Evolutionary conservation across 2,113 vertebrate species (phyloP).

Genomic region (Accipiter cooperii): DNA sequence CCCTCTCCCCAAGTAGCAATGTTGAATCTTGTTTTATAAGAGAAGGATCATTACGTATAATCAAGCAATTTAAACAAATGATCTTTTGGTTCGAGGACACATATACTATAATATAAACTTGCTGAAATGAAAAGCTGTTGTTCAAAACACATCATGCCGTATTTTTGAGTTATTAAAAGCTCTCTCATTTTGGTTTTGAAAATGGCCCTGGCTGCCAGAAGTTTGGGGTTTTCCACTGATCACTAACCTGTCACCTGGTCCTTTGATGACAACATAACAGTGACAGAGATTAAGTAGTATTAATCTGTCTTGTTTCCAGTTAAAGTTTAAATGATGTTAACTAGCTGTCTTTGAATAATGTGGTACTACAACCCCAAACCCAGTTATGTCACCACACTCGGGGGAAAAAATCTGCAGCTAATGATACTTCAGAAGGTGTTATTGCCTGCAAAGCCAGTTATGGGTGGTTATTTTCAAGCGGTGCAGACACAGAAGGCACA

Average conservation of each 20-base stretch:
- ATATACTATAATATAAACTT: background rate
- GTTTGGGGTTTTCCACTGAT: background rate
- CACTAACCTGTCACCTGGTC: background rate
- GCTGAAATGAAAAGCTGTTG: conserved; percentile 14
- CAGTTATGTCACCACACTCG: background rate
- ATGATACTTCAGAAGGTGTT: background rate
- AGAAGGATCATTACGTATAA: conserved; percentile 64
- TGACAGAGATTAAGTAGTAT: background rate
- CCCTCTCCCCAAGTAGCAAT: conserved; percentile 43
- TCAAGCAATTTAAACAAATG: conserved; percentile 68
- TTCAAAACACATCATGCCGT: background rate
- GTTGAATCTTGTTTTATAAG: conserved; percentile 71
- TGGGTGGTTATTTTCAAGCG: background rate
- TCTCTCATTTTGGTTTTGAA: background rate
- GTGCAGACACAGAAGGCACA: rapidly evolving
- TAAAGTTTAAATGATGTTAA: background rate
- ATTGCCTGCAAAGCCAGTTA: background rate
- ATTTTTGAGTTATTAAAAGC: background rate
- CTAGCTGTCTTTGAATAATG: background rate
- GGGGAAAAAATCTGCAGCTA: background rate
- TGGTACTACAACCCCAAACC: background rate
- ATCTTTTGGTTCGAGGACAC: conserved; percentile 53
- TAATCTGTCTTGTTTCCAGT: background rate
- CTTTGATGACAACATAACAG: background rate
- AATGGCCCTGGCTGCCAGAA: background rate